A percentile compares a stretch with the other conserved stretches of the same genome.
These are phyloP conservation scores for Apodemia zela DNA, from an alignment of 2,888 invertebrate genomes.

Conservation along the genomic window DNA sequence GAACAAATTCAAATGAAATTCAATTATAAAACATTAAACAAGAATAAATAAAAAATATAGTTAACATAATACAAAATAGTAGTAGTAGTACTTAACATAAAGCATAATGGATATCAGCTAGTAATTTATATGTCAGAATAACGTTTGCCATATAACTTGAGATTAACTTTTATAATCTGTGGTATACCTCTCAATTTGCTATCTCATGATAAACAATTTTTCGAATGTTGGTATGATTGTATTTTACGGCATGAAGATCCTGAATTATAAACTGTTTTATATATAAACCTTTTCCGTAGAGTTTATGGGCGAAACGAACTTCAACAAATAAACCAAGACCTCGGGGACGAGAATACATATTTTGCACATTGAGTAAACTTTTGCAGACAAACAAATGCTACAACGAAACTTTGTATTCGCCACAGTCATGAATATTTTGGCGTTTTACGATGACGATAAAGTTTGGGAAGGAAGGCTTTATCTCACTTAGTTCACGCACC, in stretches of 20 bases:
- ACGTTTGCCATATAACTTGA: too few species aligned
- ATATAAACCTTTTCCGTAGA: neutral
- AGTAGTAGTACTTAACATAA: too few species aligned
- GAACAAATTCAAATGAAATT: too few species aligned
- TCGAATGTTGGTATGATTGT: too few species aligned
- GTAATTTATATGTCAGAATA: too few species aligned
- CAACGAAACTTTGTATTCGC: conserved; percentile 14
- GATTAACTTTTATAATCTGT: too few species aligned
- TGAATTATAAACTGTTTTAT: neutral
- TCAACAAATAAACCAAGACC: conserved; percentile 13
- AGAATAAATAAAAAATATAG: too few species aligned
- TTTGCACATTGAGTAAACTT: conserved; percentile 15
- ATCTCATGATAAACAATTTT: too few species aligned
- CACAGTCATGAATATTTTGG: conserved; percentile 16
- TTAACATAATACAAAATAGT: too few species aligned
- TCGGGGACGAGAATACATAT: conserved; percentile 16
- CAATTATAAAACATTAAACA: too few species aligned
- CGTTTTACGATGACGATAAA: conserved; percentile 19
- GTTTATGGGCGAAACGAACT: neutral
- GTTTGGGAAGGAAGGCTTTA: conserved; percentile 13
- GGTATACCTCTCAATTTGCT: too few species aligned
- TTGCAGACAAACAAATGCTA: conserved; percentile 4
- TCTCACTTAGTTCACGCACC: conserved; percentile 19
- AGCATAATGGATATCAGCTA: too few species aligned
- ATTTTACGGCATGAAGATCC: neutral